Percentiles rank a stretch among this genome's conserved stretches.
Conservation (phyloP, 2,888 invertebrate genomes). For the Cryptocheilus praepositus region DNA sequence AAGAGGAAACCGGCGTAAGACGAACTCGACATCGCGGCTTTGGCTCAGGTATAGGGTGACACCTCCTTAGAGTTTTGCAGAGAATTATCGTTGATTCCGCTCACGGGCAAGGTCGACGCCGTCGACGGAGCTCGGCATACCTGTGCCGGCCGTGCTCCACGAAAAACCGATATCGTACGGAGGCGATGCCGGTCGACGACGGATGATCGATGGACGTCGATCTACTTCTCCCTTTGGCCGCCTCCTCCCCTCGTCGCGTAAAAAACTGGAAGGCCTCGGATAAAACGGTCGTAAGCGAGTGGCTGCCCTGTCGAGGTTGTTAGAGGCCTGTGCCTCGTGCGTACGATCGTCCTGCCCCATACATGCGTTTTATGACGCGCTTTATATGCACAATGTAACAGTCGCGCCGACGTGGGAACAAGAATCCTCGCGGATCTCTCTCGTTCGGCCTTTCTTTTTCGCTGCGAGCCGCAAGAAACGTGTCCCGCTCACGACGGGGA, state of each 20-base stretch:
- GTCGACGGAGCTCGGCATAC: constrained; percentile 36
- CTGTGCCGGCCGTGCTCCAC: constrained; percentile 38
- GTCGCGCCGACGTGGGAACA: constrained; percentile 34
- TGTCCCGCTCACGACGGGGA: constrained; percentile 2
- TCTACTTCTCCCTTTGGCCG: constrained; percentile 15
- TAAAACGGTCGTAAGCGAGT: constrained; percentile 42
- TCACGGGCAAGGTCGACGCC: constrained; percentile 28
- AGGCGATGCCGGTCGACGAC: constrained; percentile 27
- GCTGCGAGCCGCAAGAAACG: not conserved
- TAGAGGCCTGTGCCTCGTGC: constrained; percentile 27
- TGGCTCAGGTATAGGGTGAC: constrained; percentile 32
- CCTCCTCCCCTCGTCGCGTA: constrained; percentile 21
- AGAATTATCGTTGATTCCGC: constrained; percentile 38
- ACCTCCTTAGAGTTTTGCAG: constrained; percentile 31
- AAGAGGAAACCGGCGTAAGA: too few relatives aligned
- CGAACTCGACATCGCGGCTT: too few relatives aligned
- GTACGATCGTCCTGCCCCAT: not conserved
- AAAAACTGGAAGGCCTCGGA: constrained; percentile 56
- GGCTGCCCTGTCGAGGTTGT: constrained; percentile 11
- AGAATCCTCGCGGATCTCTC: not conserved
- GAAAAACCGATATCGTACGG: constrained; percentile 52
- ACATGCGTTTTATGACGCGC: constrained; percentile 55
- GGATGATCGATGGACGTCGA: constrained; percentile 65
- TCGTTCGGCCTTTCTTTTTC: constrained; percentile 2
- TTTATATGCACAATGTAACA: constrained; percentile 53